Base-by-base conservation (phyloP, 2,888 invertebrate genomes). In the Meganola albula region DNA sequence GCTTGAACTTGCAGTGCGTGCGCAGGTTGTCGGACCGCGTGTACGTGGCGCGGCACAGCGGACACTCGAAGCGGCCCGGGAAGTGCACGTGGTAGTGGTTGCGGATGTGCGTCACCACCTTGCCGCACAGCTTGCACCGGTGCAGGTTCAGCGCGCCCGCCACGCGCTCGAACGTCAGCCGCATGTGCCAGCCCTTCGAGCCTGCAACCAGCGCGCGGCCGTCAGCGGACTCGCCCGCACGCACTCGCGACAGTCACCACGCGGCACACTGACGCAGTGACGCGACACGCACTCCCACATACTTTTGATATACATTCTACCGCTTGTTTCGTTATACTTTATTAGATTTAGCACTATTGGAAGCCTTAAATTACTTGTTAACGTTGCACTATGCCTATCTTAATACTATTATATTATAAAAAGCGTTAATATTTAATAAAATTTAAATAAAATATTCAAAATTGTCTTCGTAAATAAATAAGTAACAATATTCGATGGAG, bases 141-240 rank as follows among this genome's bases (percentile, higher is more conserved):
- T 95, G 94, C 89, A 94, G 92, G 90, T 95, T 95, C 85, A 93
- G 93, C 88, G 93, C 93, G 87, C 94, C 94, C 87, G 94, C 93
- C 89, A 94, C 91, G 76, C 94, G 93, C 90, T 95, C 95, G 90
- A 94, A 95, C 88, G 94, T 94, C 88, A 94, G 92, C 90, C 94
- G 93, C 94, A 94, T 94, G 90, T 94, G 94, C 93, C 94, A 94
- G 90, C 94, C 93, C 92, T 94, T 94, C 86, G 94, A 94, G 92
- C 94, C 95, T 94, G 92, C 90, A 92, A 92, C 88, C 88, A 88
- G n/a, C 8, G 8, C 87, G 88, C 80, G 57, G 50, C 47, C 45
- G 61, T 63, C 70, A n/a, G n/a, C n/a, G n/a, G n/a, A n/a, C n/a
- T n/a, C n/a, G n/a, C n/a, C n/a, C n/a, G n/a, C n/a, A n/a, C n/a